These are phyloP conservation scores for Rhombomys opimus DNA, from an alignment of 2,113 vertebrate genomes.

Conservation along the genomic window DNA sequence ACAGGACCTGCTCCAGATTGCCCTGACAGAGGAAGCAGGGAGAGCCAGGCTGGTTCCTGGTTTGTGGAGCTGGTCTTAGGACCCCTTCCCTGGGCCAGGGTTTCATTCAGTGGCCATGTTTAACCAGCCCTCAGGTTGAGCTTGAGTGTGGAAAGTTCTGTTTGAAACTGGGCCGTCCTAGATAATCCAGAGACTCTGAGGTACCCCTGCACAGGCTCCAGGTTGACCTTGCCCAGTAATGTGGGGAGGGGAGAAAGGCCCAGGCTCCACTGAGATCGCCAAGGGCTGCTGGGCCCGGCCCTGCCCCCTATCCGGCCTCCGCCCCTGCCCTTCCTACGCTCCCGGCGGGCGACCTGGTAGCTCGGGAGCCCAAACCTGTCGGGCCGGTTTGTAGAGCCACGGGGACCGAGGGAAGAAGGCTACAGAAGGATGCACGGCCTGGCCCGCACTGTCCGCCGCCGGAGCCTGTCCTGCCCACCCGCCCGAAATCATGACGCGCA, in stretches of 20 bases:
- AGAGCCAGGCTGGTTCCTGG: neutral
- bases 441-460: neutral
- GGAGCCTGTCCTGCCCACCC: neutral
- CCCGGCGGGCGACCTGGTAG: slow-evolving; percentile 74
- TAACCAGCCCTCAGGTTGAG: neutral
- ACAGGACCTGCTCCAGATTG: neutral
- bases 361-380: slow-evolving; percentile 80
- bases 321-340: slow-evolving; percentile 73
- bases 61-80: neutral
- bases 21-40: neutral
- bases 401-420: slow-evolving; percentile 19
- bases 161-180: neutral
- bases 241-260: neutral
- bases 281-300: slow-evolving; percentile 37
- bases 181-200: neutral
- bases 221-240: neutral
- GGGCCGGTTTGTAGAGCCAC: slow-evolving; percentile 82
- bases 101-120: neutral
- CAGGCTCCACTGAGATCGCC: neutral
- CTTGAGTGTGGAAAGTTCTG: neutral
- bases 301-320: slow-evolving; percentile 67
- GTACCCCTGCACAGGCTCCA: fast-evolving
- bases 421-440: slow-evolving; percentile 51
- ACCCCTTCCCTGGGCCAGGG: neutral
- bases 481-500: neutral